Base-by-base conservation (phyloP, 2,888 invertebrate genomes). In the Blomia tropicalis region DNA sequence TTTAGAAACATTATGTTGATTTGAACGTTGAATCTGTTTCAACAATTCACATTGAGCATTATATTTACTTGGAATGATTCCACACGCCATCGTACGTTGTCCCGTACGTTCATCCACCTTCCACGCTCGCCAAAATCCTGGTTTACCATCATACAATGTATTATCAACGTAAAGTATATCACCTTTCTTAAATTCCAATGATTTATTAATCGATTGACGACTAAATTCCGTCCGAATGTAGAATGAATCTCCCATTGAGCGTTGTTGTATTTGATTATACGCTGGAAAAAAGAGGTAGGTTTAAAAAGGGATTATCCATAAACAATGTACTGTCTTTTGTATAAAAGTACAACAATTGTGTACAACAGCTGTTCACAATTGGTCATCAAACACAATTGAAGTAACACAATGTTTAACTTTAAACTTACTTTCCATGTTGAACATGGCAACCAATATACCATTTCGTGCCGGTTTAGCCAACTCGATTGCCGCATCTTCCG, bases 131-230 rank as follows among this genome's bases (percentile, higher is more conserved):
- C 56, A 56, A 22, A 29, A 36, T 19, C 56, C 25, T 19, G 56
- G 56, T 36, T 56, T 56, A 2, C 56, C 56, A 36, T 56, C 31
- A 25, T 56, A 56, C 29, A 56, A 25, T 56, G 56, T 56, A 36
- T 27, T 56, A 31, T 56, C 56, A 17, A 56, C 56, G 23, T 56
- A 56, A 11, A 56, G 29, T n/a, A 56, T 56, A 30, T 56, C 56
- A 30, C 56, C 56, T 11, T 56, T 56, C 3, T 56, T 56, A 7
- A 56, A 56, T 36, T 56, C 2, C 14, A 56, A 25, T 36, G 56
- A 56, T 11, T 29, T 56, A 22, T 27, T 56, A 22, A 14, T n/a
- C 14, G 56, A 56, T 19, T 27, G 14, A 29, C 56, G 56, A 3
- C 27, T 29, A 25, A 56, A 56, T 36, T 56, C 32, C 11, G 56